Evolutionary conservation across 2,797 vertebrate species (phyloP).

Genomic region (Eulemur coronatus): DNA sequence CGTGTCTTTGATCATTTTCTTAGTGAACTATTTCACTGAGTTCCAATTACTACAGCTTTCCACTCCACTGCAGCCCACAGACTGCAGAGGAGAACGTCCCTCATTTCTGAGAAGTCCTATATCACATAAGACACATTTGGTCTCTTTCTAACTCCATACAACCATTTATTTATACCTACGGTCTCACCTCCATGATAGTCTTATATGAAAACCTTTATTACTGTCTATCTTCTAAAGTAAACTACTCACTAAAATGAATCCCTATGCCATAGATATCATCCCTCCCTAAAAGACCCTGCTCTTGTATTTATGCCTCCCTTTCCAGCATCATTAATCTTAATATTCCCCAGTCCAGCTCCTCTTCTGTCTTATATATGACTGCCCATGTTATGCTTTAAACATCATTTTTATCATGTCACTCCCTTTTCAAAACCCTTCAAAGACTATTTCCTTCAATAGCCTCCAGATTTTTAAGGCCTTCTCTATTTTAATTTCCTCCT

Average conservation of each 20-base stretch:
- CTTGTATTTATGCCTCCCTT: slow-evolving; percentile 45
- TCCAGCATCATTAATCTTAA: slow-evolving; percentile 59
- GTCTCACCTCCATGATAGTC: not conserved
- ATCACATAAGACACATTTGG: not conserved
- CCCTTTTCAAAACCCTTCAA: not conserved
- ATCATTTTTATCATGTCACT: not conserved
- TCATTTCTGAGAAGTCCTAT: not conserved
- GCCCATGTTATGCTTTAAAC: not conserved
- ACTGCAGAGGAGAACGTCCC: not conserved
- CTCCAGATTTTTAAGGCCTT: not conserved
- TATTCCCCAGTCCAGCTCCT: not conserved
- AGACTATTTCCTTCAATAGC: not conserved
- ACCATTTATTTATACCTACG: slow-evolving; percentile 1
- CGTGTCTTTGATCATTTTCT: not conserved
- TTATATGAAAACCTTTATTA: slow-evolving; percentile 38
- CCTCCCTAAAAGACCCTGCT: not conserved
- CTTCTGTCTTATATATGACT: slow-evolving; percentile 15
- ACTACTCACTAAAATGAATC: slow-evolving; percentile 40
- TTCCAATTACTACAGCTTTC: not conserved
- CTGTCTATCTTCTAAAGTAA: slow-evolving; percentile 34
- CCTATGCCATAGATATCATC: not conserved
- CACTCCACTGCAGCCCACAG: not conserved
- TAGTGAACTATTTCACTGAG: not conserved
- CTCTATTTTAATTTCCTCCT: not conserved
- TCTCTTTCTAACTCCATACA: not conserved